Evolutionary conservation across 1,140 invertebrate species (phyloP).

Genomic region (Magallana ariakensis): DNA sequence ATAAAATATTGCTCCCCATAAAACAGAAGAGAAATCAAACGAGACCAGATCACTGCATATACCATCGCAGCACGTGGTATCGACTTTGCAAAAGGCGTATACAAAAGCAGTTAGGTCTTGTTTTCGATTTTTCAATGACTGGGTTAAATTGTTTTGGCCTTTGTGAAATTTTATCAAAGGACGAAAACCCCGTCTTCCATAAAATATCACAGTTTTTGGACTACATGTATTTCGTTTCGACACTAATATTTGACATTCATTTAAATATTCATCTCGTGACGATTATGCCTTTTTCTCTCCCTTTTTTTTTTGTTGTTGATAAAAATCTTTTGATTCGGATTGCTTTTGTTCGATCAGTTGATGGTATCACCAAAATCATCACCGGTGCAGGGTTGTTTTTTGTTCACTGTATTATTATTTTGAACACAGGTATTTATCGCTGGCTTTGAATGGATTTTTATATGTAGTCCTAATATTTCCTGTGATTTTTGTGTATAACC

Average conservation of each 20-base stretch:
- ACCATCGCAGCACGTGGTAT: no score
- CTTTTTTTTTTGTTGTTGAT: not conserved
- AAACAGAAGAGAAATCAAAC: conserved; percentile 11
- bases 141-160: not conserved
- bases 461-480: not conserved
- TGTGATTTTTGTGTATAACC: not conserved
- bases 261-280: conserved; percentile 29
- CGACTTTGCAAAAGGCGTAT: no score
- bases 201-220: not conserved
- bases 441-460: not conserved
- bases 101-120: no score
- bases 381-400: not conserved
- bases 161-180: not conserved
- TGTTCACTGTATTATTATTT: conserved; percentile 1
- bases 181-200: not conserved
- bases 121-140: no score
- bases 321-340: not conserved
- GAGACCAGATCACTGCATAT: not conserved
- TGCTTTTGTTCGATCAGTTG: not conserved
- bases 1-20: conserved; percentile 24
- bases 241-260: not conserved
- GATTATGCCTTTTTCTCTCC: not conserved
- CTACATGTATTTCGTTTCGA: not conserved
- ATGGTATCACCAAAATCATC: conserved; percentile 12
- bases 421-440: not conserved